Base-by-base conservation (phyloP, 2,797 vertebrate species). In the Hyperoplus lanceolatus region DNA sequence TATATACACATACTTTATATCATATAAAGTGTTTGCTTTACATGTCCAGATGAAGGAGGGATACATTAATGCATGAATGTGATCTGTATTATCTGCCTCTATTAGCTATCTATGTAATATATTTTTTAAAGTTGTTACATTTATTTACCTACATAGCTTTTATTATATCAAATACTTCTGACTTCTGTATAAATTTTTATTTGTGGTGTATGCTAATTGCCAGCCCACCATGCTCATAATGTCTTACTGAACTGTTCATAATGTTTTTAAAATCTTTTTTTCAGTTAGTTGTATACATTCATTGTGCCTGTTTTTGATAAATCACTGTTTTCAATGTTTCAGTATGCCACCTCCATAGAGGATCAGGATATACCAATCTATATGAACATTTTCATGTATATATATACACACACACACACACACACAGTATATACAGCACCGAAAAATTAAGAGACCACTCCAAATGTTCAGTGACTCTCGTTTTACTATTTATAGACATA, bases 61-160 rank as follows among this genome's bases (percentile, higher is more conserved):
- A 58, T 58, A 39, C 12, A 69, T 49, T 16, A 8, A 38, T 42
- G 11, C 21, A 53, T 41, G 18, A 13, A 50, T 51, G 13, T 45
- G 48, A 48, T 56, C 10, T 39, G 4, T 54, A 54, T 29, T 16
- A 16, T 61, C 12, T 65, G 5, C 3, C 12, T 61, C 18, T 61
- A 15, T 48, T 42, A 59, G 68, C 42, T 61, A 36, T 42, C 14
- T 62, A 15, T 77, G 9, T 38, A 43, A 39, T 61, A 75, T 39
- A 57, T 60, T 21, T 66, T 65, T 48, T 29, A 3, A 4, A 49
- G 29, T 7, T 66, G 15, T 54, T 55, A 41, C 42, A n/a, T 39
- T 46, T 41, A 71, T 57, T 63, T 55, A 39, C 41, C 5, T 16
- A 59, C 41, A 42, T 48, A 63, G 16, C 4, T 10, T 15, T 45